phyloP scores from a whole-genome alignment of 2,113 vertebrate genomes.

The Monarcha castaneiventris region DNA sequence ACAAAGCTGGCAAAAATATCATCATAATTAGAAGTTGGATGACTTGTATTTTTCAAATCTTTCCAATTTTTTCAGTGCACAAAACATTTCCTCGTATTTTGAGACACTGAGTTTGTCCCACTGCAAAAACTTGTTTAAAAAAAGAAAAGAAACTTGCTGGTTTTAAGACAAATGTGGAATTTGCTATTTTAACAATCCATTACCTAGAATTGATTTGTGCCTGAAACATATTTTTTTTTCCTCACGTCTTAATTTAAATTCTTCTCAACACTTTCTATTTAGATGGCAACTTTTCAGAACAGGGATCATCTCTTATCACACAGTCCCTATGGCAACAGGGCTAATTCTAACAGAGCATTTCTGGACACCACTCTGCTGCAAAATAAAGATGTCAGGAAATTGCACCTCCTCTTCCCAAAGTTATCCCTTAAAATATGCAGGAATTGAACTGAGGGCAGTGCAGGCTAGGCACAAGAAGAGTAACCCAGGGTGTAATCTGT shows the following conservation, averaged over 20 bases:
- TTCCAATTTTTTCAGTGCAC: neutral
- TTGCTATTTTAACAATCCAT: neutral
- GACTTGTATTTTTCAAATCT: neutral
- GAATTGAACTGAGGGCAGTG: neutral
- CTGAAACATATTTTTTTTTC: neutral
- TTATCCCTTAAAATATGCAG: neutral
- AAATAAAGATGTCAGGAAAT: neutral
- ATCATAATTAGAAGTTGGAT: neutral
- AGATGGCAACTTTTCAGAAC: conserved; percentile 1
- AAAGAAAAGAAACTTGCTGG: neutral
- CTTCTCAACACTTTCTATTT: neutral
- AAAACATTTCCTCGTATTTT: neutral
- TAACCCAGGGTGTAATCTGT: neutral
- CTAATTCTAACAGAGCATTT: neutral
- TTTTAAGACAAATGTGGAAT: neutral
- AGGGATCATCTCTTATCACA: neutral
- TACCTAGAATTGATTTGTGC: neutral
- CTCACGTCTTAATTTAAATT: neutral
- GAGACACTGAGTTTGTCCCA: neutral
- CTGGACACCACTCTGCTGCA: neutral
- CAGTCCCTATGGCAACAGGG: neutral
- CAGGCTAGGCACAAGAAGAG: neutral
- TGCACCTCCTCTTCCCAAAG: neutral
- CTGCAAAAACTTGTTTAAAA: neutral
- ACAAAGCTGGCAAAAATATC: neutral